Conservation (phyloP, 2,888 invertebrate species). For the Cephonodes hylas region DNA sequence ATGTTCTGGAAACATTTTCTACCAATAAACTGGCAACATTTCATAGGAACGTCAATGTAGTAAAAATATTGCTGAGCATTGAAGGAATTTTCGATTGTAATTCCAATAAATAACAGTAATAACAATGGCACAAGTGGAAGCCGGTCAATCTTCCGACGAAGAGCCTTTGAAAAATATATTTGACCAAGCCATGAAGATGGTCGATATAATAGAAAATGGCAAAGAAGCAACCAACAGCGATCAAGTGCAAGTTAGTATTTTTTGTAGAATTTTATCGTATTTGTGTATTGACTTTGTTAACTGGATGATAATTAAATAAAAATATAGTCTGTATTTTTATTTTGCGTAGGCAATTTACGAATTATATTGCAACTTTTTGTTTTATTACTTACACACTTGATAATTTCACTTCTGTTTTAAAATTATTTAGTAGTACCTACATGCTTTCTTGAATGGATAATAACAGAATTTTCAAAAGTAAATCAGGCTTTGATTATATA, state of each 20-base stretch:
- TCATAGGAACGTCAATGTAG: not conserved
- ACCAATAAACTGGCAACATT: not conserved
- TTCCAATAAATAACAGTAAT: not conserved
- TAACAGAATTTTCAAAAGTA: no score
- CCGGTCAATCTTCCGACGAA: constrained; percentile 54
- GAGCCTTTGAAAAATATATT: constrained; percentile 77
- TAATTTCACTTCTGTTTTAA: no score
- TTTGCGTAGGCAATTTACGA: no score
- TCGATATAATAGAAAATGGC: constrained; percentile 83
- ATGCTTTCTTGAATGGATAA: no score
- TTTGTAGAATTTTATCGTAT: not conserved
- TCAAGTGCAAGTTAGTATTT: constrained; percentile 83
- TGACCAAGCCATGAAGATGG: constrained; percentile 85
- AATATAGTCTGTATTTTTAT: not conserved
- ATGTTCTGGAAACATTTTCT: not conserved
- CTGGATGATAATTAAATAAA: not conserved
- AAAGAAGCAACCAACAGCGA: constrained; percentile 86
- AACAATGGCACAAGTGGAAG: constrained; percentile 45
- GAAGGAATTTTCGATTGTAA: not conserved
- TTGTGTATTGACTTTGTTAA: not conserved
- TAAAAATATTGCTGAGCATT: not conserved
- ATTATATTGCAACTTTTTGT: no score
- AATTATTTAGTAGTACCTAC: no score
- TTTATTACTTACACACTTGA: no score
- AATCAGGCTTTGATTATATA: no score